Conservation (phyloP, 2,113 vertebrate species). For the Paramormyrops kingsleyae region DNA sequence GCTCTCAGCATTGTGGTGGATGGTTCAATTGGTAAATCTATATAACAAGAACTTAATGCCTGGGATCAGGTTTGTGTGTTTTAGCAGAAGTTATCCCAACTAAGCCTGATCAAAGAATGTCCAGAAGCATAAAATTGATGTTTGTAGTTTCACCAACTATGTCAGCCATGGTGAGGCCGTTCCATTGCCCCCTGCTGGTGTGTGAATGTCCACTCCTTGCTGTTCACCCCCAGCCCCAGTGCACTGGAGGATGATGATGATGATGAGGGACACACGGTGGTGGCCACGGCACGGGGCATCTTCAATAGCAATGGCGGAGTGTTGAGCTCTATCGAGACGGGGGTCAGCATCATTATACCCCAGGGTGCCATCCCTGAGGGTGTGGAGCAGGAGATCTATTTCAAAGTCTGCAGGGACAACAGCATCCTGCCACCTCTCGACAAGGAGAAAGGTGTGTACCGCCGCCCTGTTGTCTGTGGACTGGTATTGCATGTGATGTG, state of each 20-base stretch:
- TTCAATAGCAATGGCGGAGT: constrained; percentile 96
- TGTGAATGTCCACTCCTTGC: background rate
- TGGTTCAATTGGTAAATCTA: background rate
- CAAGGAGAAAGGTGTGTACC: constrained; percentile 88
- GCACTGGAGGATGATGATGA: constrained; percentile 92
- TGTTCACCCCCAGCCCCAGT: constrained; percentile 65
- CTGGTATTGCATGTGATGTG: background rate
- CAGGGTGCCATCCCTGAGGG: constrained; percentile 95
- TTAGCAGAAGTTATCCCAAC: background rate
- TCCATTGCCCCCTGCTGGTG: background rate
- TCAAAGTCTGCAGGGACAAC: constrained; percentile 98
- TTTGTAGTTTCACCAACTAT: background rate
- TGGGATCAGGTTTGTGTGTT: background rate
- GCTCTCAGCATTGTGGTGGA: background rate
- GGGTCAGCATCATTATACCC: constrained; percentile 97
- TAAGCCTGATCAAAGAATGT: background rate
- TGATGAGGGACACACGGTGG: constrained; percentile 93
- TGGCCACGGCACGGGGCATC: constrained; percentile 89
- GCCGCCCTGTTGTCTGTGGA: background rate
- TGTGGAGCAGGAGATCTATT: constrained; percentile 97
- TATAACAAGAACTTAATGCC: background rate
- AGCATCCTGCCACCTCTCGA: constrained; percentile 96
- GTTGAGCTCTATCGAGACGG: constrained; percentile 94
- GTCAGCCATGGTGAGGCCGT: background rate
- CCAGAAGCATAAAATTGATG: background rate